Base-by-base conservation (phyloP, 2,888 invertebrate species). In the Pedicia rivosa region DNA sequence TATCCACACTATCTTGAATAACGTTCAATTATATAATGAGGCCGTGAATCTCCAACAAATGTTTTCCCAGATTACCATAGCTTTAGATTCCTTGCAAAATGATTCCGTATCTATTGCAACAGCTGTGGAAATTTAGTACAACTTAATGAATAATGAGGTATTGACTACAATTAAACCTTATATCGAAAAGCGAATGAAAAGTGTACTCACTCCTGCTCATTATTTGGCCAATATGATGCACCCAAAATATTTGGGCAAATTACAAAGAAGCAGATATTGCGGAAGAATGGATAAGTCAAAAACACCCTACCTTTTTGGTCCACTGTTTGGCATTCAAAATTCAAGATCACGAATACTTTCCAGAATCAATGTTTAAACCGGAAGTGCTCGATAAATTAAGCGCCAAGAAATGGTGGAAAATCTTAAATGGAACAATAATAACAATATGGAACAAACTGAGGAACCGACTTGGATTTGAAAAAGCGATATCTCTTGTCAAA, bases 1-100 rank as follows among this genome's bases (percentile, higher is more conserved):
- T 27, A n/a, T 38, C 12, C 19, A 32, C 16, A 39, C 41, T 27
- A 31, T 17, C 35, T 24, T 38, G 31, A 16, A 32, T 35, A 63
- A 67, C 64, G 26, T 26, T 4, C 26, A 26, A 26, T 26, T 26
- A 10, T 26, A 26, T 10, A 26, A 26, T n/a, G n/a, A 26, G 26
- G 26, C n/a, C 26, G 5, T 26, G n/a, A 26, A 26, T 26, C 26
- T 26, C n/a, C 8, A 26, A 26, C 26, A 26, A 26, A 26, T 26
- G 10, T 10, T 26, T 7, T 26, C 26, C 10, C 26, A 26, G 10
- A 26, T 26, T 10, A 10, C 5, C 4, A 26, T 26, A 26, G 26
- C 26, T 7, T 26, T 26, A 26, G 26, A 26, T 26, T 7, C 4
- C 4, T n/a, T 26, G 26, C 26, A 26, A 26, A 4, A 10, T 26